Evolutionary conservation across 2,888 invertebrate genomes (phyloP).

Genomic region (Allolobophora icterica): DNA sequence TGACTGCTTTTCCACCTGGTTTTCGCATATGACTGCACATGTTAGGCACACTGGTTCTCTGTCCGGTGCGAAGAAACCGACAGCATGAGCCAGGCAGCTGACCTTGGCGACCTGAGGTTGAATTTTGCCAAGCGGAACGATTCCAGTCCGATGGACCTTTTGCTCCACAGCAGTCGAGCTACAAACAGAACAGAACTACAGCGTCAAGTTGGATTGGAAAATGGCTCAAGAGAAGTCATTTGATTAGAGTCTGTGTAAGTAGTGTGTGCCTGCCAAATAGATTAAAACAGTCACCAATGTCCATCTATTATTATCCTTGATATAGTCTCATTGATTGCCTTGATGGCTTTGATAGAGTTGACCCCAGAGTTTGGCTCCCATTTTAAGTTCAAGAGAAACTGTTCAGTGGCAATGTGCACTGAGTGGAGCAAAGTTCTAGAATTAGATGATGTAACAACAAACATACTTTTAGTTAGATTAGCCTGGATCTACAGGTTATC

Average conservation of each 20-base stretch:
- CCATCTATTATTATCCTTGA: background rate
- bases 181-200: constrained; percentile 45
- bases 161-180: constrained; percentile 80
- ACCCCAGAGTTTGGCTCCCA: background rate
- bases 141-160: constrained; percentile 76
- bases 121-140: constrained; percentile 67
- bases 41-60: constrained; percentile 26
- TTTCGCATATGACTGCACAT: constrained; percentile 24
- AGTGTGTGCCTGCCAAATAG: background rate
- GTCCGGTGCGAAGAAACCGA: background rate
- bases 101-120: constrained; percentile 31
- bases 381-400: background rate
- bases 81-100: constrained; percentile 25
- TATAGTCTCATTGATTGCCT: background rate
- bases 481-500: too few relatives aligned
- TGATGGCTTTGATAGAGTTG: background rate
- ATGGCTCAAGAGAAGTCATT: background rate
- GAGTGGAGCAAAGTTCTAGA: background rate
- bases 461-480: too few relatives aligned
- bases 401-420: background rate
- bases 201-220: background rate
- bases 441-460: background rate
- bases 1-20: background rate
- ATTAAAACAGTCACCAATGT: background rate
- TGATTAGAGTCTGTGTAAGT: background rate